phyloP scores from a whole-genome alignment of 2,888 invertebrate genomes.

The Leucophenga maculata region DNA sequence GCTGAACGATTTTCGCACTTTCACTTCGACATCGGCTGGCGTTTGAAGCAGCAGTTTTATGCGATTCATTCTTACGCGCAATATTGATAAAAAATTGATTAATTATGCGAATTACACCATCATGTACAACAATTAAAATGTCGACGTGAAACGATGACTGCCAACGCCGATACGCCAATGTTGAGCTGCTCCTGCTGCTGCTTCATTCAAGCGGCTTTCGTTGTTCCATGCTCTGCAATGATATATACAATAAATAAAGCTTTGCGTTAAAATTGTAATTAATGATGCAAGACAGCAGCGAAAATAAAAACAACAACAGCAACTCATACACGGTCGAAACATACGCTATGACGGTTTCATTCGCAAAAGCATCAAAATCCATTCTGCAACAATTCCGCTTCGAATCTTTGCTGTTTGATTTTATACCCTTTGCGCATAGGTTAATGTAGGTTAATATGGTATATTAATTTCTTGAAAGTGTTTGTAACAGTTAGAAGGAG shows the following conservation, averaged over 20 bases:
- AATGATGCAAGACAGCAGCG: slow-evolving; percentile 58
- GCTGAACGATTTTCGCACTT: not conserved
- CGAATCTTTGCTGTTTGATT: too few relatives aligned
- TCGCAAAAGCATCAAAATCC: too few relatives aligned
- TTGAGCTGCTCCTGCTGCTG: slow-evolving; percentile 21
- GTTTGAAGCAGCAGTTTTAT: not conserved
- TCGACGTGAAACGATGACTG: slow-evolving; percentile 43
- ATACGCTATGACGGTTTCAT: not conserved
- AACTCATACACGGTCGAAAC: not conserved
- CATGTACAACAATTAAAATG: slow-evolving; percentile 62
- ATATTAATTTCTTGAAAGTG: too few relatives aligned
- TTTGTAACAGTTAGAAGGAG: too few relatives aligned
- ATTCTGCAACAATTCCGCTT: too few relatives aligned
- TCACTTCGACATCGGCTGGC: not conserved
- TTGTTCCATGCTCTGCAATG: too few relatives aligned
- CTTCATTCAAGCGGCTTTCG: not conserved
- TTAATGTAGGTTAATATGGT: too few relatives aligned
- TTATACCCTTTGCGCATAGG: too few relatives aligned
- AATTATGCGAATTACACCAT: slow-evolving; percentile 61
- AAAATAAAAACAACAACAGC: not conserved
- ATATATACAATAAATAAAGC: not conserved
- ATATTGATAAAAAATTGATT: slow-evolving; percentile 51
- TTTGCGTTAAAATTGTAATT: slow-evolving; percentile 58
- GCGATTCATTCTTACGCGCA: slow-evolving; percentile 20
- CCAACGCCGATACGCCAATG: slow-evolving; percentile 21